phyloP scores from a whole-genome alignment of 2,888 invertebrate species.

The Troglohyphantes excavatus region DNA sequence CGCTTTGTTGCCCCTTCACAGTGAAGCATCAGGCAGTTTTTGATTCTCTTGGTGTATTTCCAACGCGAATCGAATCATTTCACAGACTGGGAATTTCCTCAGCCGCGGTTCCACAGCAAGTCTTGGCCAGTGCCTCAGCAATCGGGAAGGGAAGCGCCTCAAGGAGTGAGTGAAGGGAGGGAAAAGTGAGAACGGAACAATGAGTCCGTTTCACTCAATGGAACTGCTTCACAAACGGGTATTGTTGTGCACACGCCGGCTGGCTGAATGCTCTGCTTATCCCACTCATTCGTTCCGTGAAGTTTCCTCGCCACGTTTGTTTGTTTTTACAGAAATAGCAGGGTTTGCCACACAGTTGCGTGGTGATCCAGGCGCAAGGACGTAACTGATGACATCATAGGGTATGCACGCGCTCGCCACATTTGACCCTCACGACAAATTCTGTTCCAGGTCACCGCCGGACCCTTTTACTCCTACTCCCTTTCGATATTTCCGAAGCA shows the following conservation, averaged over 20 bases:
- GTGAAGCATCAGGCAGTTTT: too few relatives aligned
- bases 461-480: too few relatives aligned
- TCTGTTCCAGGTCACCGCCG: slow-evolving; percentile 59
- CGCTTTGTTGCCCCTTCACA: background rate
- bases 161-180: slow-evolving; percentile 3
- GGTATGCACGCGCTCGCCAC: slow-evolving; percentile 59
- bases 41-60: background rate
- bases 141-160: background rate
- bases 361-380: slow-evolving; percentile 61
- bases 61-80: slow-evolving; percentile 11
- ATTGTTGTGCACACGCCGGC: slow-evolving; percentile 44
- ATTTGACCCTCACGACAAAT: slow-evolving; percentile 48
- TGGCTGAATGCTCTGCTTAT: slow-evolving; percentile 72
- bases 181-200: too few relatives aligned
- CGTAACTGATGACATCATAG: slow-evolving; percentile 61
- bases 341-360: too few relatives aligned
- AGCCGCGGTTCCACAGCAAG: background rate
- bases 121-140: slow-evolving; percentile 2
- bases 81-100: background rate
- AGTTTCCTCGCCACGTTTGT: background rate
- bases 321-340: background rate
- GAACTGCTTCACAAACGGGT: slow-evolving; percentile 60
- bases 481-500: too few relatives aligned
- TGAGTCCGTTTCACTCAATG: slow-evolving; percentile 48
- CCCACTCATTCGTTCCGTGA: slow-evolving; percentile 18